Evolutionary conservation across 2,888 invertebrate species (phyloP).

Genomic region (Caenorhabditis parvicauda): DNA sequence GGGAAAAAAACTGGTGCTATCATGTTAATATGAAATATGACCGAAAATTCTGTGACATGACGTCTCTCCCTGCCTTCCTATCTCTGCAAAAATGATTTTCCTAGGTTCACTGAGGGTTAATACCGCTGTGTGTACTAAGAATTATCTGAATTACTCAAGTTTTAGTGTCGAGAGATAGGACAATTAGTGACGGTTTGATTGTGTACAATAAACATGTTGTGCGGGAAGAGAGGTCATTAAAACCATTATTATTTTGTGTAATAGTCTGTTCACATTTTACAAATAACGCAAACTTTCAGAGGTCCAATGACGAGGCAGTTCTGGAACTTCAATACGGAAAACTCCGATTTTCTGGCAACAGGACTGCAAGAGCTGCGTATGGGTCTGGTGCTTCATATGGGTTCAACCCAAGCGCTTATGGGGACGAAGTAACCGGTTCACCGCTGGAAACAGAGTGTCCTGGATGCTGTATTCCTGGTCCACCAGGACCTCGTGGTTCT

Average conservation of each 20-base stretch:
- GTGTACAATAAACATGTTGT: no score
- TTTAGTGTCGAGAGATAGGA: no score
- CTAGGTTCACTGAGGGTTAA: no score
- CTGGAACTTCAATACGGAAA: conserved; percentile 45
- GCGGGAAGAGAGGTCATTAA: no score
- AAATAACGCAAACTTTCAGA: conserved; percentile 17
- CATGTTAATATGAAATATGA: no score
- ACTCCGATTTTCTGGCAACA: conserved; percentile 21
- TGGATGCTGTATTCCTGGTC: conserved; percentile 53
- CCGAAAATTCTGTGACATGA: no score
- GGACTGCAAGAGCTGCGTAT: conserved; percentile 39
- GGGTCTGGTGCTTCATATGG: conserved; percentile 21
- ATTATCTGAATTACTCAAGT: no score
- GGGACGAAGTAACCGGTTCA: conserved; percentile 55
- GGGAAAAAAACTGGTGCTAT: no score
- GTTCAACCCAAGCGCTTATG: conserved; percentile 31
- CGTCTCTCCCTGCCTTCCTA: no score
- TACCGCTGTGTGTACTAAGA: no score
- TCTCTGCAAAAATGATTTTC: no score
- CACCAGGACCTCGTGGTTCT: conserved; percentile 60
- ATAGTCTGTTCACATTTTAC: background rate
- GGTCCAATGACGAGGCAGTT: conserved; percentile 50
- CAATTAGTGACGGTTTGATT: no score
- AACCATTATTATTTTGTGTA: background rate
- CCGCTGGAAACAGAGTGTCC: conserved; percentile 62